phyloP scores from a whole-genome alignment of 2,113 vertebrate genomes.

The Myrmophylax atrothorax region DNA sequence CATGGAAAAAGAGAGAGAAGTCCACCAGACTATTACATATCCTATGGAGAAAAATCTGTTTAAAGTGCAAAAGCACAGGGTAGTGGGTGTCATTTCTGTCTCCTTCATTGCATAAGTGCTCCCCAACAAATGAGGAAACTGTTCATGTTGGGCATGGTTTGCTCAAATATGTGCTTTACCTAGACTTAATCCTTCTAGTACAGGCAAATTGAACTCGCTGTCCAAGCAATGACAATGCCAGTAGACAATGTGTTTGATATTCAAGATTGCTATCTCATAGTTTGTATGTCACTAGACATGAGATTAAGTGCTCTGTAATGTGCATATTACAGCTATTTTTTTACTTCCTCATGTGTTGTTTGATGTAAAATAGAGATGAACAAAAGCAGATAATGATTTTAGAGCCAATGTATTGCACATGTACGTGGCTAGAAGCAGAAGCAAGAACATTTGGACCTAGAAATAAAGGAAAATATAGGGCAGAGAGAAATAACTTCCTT shows the following conservation, averaged over 20 bases:
- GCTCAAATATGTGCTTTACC: neutral
- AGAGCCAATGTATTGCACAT: neutral
- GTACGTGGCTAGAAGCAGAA: neutral
- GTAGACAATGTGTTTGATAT: conserved; percentile 43
- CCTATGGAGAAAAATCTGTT: neutral
- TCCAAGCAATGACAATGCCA: neutral
- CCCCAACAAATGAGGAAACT: conserved; percentile 30
- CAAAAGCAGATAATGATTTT: conserved; percentile 52
- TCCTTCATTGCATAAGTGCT: neutral
- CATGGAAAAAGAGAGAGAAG: neutral
- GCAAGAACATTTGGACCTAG: conserved; percentile 1
- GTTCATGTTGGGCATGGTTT: neutral
- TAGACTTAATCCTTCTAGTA: conserved; percentile 49
- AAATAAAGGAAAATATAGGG: conserved; percentile 7
- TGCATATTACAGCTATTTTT: conserved; percentile 55
- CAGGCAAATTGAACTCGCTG: neutral
- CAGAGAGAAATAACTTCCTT: neutral
- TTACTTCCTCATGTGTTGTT: conserved; percentile 51
- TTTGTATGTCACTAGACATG: neutral
- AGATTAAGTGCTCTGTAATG: conserved; percentile 54
- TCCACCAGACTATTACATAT: neutral
- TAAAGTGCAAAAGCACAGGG: neutral
- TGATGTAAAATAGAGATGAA: conserved; percentile 47
- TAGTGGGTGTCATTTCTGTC: neutral
- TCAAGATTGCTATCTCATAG: conserved; percentile 38